A percentile compares a stretch with the other conserved stretches of the same genome.
These are phyloP conservation scores for Macrophya annulata DNA, from an alignment of 2,888 invertebrate species.

Conservation along the genomic window DNA sequence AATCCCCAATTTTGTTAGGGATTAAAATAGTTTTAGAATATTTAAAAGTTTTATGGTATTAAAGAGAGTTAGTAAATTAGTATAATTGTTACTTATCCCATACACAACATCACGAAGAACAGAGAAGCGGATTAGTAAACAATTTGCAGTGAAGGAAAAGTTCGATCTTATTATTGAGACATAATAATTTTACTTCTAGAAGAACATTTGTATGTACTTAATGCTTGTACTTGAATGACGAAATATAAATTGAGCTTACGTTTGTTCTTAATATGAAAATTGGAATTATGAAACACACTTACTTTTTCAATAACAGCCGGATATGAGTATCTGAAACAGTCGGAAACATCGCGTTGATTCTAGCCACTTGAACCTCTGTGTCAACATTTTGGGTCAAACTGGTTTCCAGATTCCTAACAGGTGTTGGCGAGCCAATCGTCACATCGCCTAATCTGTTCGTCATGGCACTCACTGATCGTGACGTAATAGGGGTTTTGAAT, in stretches of 20 bases:
- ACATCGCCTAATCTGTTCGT: constrained; percentile 77
- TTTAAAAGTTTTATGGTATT: neutral
- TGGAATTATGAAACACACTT: constrained; percentile 78
- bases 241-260: neutral
- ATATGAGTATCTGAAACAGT: constrained; percentile 95
- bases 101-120: constrained; percentile 31
- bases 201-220: neutral
- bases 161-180: neutral
- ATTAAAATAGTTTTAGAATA: neutral
- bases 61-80: constrained; percentile 4
- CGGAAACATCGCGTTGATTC: constrained; percentile 94
- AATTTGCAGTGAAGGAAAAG: neutral
- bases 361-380: constrained; percentile 88
- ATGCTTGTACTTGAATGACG: constrained; percentile 1
- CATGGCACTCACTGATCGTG: constrained; percentile 74
- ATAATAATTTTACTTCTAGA: neutral
- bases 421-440: constrained; percentile 76
- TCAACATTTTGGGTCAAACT: constrained; percentile 84
- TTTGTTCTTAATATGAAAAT: neutral
- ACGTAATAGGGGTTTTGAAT: constrained; percentile 76
- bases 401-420: constrained; percentile 81
- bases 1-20: neutral
- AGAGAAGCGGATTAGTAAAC: constrained; percentile 5
- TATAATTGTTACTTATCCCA: constrained; percentile 3
- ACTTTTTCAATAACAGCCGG: constrained; percentile 93